These are phyloP conservation scores for Heliconius charithonia DNA, from an alignment of 2,888 invertebrate genomes.

Conservation along the genomic window DNA sequence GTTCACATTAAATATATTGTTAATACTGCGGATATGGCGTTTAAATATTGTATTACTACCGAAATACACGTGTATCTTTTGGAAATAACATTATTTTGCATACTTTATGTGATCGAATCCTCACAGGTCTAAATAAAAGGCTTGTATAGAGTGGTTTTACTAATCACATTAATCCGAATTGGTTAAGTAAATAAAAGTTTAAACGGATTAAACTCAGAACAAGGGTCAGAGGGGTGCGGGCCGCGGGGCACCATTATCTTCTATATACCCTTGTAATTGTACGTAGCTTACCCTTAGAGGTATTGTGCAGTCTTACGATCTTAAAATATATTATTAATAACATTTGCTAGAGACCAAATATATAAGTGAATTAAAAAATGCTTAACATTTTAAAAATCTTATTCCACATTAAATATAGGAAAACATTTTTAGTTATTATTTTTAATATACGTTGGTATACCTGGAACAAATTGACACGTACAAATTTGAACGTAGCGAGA, in stretches of 20 bases:
- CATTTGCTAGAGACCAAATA: too few relatives aligned
- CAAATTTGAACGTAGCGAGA: too few relatives aligned
- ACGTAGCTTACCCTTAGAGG: slow-evolving; percentile 65
- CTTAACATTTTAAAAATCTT: too few relatives aligned
- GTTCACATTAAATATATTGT: slow-evolving; percentile 10
- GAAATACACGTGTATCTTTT: background rate
- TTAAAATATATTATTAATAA: background rate
- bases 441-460: too few relatives aligned
- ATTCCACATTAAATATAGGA: too few relatives aligned
- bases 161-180: slow-evolving; percentile 69
- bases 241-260: slow-evolving; percentile 74
- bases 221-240: slow-evolving; percentile 59
- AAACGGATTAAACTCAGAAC: slow-evolving; percentile 79
- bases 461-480: too few relatives aligned
- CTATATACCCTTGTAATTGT: slow-evolving; percentile 80
- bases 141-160: slow-evolving; percentile 43
- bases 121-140: background rate
- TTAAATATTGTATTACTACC: slow-evolving; percentile 1
- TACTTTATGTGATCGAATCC: background rate
- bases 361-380: too few relatives aligned
- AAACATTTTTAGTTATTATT: too few relatives aligned
- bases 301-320: slow-evolving; percentile 56
- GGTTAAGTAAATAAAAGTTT: slow-evolving; percentile 80
- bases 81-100: background rate
- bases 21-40: background rate